These are phyloP conservation scores for Dasysyrphus albostriatus DNA, from an alignment of 2,888 invertebrate species.

Conservation along the genomic window DNA sequence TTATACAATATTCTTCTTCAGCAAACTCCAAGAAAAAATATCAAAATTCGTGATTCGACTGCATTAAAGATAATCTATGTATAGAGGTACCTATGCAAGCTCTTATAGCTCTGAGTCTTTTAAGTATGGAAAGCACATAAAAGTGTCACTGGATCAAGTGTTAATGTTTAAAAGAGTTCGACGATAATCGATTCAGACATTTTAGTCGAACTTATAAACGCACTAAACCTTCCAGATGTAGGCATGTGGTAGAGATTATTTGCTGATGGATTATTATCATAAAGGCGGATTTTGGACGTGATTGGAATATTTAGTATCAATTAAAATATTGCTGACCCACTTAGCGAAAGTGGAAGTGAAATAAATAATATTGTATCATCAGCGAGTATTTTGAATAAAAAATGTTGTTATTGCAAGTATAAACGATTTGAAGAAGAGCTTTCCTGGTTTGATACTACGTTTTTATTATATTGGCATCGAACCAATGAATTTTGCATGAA, in stretches of 20 bases:
- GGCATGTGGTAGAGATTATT: constrained; percentile 6
- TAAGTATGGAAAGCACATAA: constrained; percentile 70
- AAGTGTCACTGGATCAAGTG: constrained; percentile 75
- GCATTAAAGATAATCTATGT: neutral
- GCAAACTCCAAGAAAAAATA: constrained; percentile 14
- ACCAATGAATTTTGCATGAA: constrained; percentile 51
- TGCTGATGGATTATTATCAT: constrained; percentile 20
- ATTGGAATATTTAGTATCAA: constrained; percentile 63
- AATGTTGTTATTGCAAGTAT: constrained; percentile 38
- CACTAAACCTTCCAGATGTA: constrained; percentile 15
- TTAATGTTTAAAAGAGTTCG: constrained; percentile 54
- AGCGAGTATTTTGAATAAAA: constrained; percentile 13
- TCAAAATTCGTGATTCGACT: constrained; percentile 60
- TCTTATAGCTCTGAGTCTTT: neutral
- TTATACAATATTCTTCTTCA: constrained; percentile 51
- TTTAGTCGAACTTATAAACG: constrained; percentile 8
- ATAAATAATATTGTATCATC: constrained; percentile 63
- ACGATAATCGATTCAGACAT: constrained; percentile 47
- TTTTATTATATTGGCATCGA: constrained; percentile 9
- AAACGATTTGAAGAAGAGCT: constrained; percentile 11
- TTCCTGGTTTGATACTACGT: constrained; percentile 53
- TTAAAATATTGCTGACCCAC: constrained; percentile 60
- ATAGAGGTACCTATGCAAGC: neutral
- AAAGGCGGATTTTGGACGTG: constrained; percentile 41
- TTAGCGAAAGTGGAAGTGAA: constrained; percentile 72